Evolutionary conservation across 2,797 vertebrate species (phyloP), one percentile per base, ranked within the genome.

Genomic region (Rhinella marina): DNA sequence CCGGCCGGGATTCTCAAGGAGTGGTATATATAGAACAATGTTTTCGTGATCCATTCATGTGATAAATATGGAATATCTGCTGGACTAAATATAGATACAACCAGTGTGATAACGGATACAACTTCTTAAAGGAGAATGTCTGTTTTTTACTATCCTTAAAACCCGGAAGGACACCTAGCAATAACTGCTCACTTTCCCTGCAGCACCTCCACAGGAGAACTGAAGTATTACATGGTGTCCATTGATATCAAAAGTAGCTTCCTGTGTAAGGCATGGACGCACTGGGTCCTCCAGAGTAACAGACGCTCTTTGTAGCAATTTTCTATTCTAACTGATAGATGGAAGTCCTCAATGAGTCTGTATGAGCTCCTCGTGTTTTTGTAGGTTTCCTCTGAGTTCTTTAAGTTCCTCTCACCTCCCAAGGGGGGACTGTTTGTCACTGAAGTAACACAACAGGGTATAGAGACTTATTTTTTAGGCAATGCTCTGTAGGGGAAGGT

Each of bases 21-120:
- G 17, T 21, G 82, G 50, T 84, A 73, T 57, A 84, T 57, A 72
- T 84, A 72, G 66, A 84, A 23, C 25, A 12, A 11, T 16, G 80
- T 23, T 48, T 73, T 21, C 70, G 17, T 27, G 17, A 70, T 32
- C 64, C 29, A 19, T 70, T 29, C 16, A 72, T 16, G 23, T 75
- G 73, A 76, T 52, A 7, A 76, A 50, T 76, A 52, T 25, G 21
- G 11, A 25, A 76, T 50, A 76, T 76, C 41, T 76, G 48, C 48
- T 21, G 70, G 70, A 73, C 16, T 50, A 48, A 50, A 76, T n/a
- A 14, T 52, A 76, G 73, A n/a, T 23, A 52, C 14, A n/a, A 76
- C 21, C 41, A 52, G 70, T 23, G 3, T 3, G 8, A 73, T 48
- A 21, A 21, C 32, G 0, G 12, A 76, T 50, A 12, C 6, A 21